Conservation (phyloP, 2,797 vertebrate genomes). For the Enteromius anoplus region DNA sequence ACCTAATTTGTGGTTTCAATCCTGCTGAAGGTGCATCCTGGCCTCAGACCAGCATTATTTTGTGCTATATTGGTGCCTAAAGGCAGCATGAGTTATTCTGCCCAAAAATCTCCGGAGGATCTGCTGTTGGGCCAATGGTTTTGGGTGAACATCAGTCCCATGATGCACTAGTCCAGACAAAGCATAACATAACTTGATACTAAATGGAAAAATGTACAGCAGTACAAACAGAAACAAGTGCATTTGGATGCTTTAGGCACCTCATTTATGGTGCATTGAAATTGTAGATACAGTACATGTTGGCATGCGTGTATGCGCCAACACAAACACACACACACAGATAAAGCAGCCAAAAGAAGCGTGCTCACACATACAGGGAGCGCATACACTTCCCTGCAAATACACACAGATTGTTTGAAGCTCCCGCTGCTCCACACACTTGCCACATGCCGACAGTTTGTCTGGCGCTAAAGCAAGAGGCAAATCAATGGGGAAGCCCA, state of each 20-base stretch:
- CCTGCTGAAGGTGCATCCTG: background rate
- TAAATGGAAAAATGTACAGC: slow-evolving; percentile 43
- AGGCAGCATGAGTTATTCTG: slow-evolving; percentile 19
- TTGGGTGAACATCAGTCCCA: slow-evolving; percentile 20
- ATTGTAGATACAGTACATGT: slow-evolving; percentile 37
- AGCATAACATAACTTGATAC: slow-evolving; percentile 24
- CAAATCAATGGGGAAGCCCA: slow-evolving; percentile 36
- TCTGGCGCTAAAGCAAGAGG: slow-evolving; percentile 53
- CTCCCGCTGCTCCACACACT: slow-evolving; percentile 40
- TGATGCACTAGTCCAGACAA: slow-evolving; percentile 9
- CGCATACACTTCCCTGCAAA: slow-evolving; percentile 61
- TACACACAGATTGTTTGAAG: slow-evolving; percentile 54
- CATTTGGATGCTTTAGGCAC: slow-evolving; percentile 50
- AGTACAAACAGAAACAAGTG: slow-evolving; percentile 53
- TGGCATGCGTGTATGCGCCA: slow-evolving; percentile 34
- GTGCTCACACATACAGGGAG: slow-evolving; percentile 59
- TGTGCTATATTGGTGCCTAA: slow-evolving; percentile 27
- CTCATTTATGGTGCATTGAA: slow-evolving; percentile 47
- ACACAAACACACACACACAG: slow-evolving; percentile 26
- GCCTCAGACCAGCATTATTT: slow-evolving; percentile 25
- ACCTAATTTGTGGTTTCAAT: slow-evolving; percentile 31
- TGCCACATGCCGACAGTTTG: slow-evolving; percentile 58
- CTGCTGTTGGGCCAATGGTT: slow-evolving; percentile 3
- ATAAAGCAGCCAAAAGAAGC: slow-evolving; percentile 55
- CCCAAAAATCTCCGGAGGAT: background rate